Conservation (phyloP, 2,113 vertebrate species). For the Vidua macroura region DNA sequence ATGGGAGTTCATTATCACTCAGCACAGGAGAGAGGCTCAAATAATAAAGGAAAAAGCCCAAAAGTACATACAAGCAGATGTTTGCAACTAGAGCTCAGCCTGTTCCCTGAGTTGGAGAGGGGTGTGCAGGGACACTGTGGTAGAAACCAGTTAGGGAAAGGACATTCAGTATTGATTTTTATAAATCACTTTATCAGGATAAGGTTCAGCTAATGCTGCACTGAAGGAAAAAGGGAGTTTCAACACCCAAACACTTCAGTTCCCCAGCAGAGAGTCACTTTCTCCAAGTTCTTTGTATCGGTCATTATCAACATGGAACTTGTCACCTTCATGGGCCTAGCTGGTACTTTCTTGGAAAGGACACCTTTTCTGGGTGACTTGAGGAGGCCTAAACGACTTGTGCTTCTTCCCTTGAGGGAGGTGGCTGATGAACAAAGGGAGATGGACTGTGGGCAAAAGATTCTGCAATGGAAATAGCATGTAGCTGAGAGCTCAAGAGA, state of each 20-base stretch:
- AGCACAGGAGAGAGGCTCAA: neutral
- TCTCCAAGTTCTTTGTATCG: neutral
- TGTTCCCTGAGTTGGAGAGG: neutral
- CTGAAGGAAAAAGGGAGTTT: neutral
- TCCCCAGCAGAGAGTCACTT: neutral
- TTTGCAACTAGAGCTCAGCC: neutral
- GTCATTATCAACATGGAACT: neutral
- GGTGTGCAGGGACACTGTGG: neutral
- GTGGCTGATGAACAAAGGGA: neutral
- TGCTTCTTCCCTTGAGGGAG: neutral
- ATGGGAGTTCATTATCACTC: conserved; percentile 11
- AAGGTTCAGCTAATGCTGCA: neutral
- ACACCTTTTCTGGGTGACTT: neutral
- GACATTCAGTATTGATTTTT: neutral
- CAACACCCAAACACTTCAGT: neutral
- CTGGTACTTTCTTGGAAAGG: neutral
- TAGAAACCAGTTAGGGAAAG: neutral
- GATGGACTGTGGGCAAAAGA: neutral
- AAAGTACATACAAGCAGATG: neutral
- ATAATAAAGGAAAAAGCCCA: neutral
- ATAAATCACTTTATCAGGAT: neutral
- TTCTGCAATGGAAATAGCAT: neutral
- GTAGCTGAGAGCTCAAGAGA: neutral
- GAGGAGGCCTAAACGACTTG: neutral
- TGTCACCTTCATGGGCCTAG: neutral